Evolutionary conservation across 2,113 vertebrate genomes (phyloP), one percentile per base, ranked within the genome.

Genomic region (Takifugu bimaculatus): DNA sequence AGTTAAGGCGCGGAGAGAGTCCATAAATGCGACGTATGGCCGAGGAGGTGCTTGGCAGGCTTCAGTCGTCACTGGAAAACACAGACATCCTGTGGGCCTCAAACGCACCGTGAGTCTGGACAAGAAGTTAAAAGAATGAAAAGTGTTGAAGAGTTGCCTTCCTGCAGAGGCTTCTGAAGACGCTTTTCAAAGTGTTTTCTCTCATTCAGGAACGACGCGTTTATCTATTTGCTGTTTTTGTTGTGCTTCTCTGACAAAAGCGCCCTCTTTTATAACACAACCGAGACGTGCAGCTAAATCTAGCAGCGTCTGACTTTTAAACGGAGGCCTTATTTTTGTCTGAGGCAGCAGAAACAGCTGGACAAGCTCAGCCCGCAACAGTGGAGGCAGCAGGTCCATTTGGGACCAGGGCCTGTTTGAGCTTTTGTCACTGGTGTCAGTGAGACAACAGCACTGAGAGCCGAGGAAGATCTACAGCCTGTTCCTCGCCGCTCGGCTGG

Each of bases 361-460:
- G 65, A 67, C 59, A 65, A 78, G 64, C 70, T 72, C 74, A 82
- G 77, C 61, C 66, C 77, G 70, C 52, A 72, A 81, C 61, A 71
- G 54, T 67, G 65, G 79, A 72, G 78, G 72, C 77, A 84, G 80
- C 79, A 67, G 74, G 81, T 86, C 86, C 75, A 85, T 70, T 80
- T 87, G 68, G 72, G 78, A 81, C 78, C 69, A 55, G 65, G 14
- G 60, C 60, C 72, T 73, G 79, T 89, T 85, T 89, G 83, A 88
- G 81, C 85, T 75, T 12, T 10, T 60, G 73, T 80, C 44, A 78
- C 74, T 72, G 20, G 25, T 25, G 71, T 75, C 60, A 68, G 80
- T 73, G 65, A 77, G 60, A 64, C 58, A 76, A 81, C 67, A 60
- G 57, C 52, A 72, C 62, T 60, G 75, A 56, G 75, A 79, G 70